These are phyloP conservation scores for Cliona cf. orientalis DNA, from an alignment of 37 sponge, comb jelly and placozoan species.

Conservation along the genomic window DNA sequence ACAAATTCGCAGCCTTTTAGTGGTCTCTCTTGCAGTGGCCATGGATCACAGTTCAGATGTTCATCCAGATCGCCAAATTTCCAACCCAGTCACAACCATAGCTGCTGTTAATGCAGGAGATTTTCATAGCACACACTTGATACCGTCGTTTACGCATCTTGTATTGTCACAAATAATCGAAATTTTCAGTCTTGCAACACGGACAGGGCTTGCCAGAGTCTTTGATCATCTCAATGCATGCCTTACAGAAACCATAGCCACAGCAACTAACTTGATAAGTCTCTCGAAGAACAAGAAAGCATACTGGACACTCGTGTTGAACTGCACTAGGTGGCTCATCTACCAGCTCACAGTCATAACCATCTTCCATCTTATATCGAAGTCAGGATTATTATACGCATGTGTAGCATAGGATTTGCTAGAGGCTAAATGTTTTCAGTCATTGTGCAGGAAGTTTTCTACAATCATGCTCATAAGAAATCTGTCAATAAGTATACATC, in stretches of 20 bases:
- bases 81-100: background rate
- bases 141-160: too few relatives aligned
- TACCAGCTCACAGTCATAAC: background rate
- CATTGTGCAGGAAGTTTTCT: too few relatives aligned
- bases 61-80: background rate
- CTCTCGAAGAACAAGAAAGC: background rate
- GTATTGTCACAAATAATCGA: too few relatives aligned
- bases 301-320: background rate
- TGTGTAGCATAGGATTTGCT: too few relatives aligned
- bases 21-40: too few relatives aligned
- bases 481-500: too few relatives aligned
- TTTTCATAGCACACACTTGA: too few relatives aligned
- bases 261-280: background rate
- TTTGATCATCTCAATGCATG: constrained; percentile 1
- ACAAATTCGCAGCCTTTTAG: too few relatives aligned
- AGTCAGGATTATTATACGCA: too few relatives aligned
- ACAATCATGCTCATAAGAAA: too few relatives aligned
- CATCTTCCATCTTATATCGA: too few relatives aligned
- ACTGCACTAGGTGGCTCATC: background rate
- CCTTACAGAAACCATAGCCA: background rate
- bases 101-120: background rate
- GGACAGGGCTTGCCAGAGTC: background rate
- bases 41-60: background rate
- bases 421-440: too few relatives aligned
- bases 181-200: background rate